Base-by-base conservation (phyloP, 1,140 invertebrate species). In the Drosophila subobscura region DNA sequence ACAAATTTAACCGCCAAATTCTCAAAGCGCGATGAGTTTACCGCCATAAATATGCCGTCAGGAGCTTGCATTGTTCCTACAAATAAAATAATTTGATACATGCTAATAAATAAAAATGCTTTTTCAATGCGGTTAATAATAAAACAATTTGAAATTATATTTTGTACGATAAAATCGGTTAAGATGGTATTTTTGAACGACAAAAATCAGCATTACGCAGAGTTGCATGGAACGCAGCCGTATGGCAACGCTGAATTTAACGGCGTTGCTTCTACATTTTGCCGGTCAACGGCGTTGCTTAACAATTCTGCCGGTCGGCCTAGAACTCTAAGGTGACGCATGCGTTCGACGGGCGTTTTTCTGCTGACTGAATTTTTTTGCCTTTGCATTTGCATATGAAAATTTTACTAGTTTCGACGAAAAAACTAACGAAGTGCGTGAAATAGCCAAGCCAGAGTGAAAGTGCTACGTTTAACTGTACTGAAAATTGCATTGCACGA, bases 291-390 rank as follows among this genome's bases (percentile, higher is more conserved):
- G 50, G 29, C 50, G 50, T 52, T 52, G 50, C 5, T 22, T 10
- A 52, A 10, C 6, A 52, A 37, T 52, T 52, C 50, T 40, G 50
- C 50, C 50, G 50, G 50, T 52, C 50, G 50, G 29, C 29, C 33
- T 52, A 52, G 50, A 52, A 52, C 50, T 52, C 29, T 40, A 20
- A 20, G 29, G 46, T 67, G 29, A 47, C 64, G 64, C 64, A 66
- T 66, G 63, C 63, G 55, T 45, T 51, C 37, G 54, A 58, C 54
- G 47, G 45, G 58, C 63, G 55, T 53, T 68, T 51, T 60, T 53
- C 53, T 25, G 46, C 49, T 60, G 58, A 42, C 40, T 42, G 40
- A 60, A 51, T 40, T 60, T 23, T 60, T 41, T 61, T 16, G 50
- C 40, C 53, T 45, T 50, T 25, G 50, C 50, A 52, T 61, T 53